These are phyloP conservation scores for Hypomecis atomaria DNA, from an alignment of 2,888 invertebrate species.

Conservation along the genomic window DNA sequence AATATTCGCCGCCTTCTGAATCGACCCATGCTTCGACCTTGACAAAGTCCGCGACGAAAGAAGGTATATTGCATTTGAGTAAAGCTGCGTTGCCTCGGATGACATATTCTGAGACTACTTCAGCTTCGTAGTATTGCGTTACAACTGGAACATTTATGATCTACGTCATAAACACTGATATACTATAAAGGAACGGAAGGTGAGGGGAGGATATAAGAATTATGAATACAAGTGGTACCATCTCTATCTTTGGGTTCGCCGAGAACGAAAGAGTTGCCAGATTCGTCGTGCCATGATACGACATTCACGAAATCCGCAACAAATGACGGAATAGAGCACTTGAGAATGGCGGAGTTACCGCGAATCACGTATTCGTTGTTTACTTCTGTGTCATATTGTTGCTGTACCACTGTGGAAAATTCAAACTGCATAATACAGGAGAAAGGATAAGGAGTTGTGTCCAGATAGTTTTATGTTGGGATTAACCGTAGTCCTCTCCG, in stretches of 20 bases:
- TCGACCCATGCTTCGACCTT: slow-evolving; percentile 93
- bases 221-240: slow-evolving; percentile 58
- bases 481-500: slow-evolving; percentile 86
- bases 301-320: slow-evolving; percentile 96
- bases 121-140: slow-evolving; percentile 94
- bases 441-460: slow-evolving; percentile 40
- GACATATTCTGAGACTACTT: slow-evolving; percentile 95
- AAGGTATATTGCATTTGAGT: slow-evolving; percentile 94
- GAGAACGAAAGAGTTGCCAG: slow-evolving; percentile 81
- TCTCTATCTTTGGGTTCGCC: slow-evolving; percentile 67
- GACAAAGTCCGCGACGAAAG: slow-evolving; percentile 96
- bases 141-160: slow-evolving; percentile 87
- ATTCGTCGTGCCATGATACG: slow-evolving; percentile 93
- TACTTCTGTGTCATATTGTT: slow-evolving; percentile 95
- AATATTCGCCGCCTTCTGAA: slow-evolving; percentile 88
- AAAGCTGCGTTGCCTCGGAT: slow-evolving; percentile 95
- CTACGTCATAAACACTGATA: slow-evolving; percentile 6
- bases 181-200: slow-evolving; percentile 34
- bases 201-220: slow-evolving; percentile 32
- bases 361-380: slow-evolving; percentile 96
- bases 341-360: slow-evolving; percentile 94
- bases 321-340: slow-evolving; percentile 96
- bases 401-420: slow-evolving; percentile 90
- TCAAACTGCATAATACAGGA: slow-evolving; percentile 22
- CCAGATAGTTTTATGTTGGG: slow-evolving; percentile 37